These are phyloP conservation scores for Drosophila willistoni DNA, from an alignment of 1,140 invertebrate genomes.

Conservation along the genomic window DNA sequence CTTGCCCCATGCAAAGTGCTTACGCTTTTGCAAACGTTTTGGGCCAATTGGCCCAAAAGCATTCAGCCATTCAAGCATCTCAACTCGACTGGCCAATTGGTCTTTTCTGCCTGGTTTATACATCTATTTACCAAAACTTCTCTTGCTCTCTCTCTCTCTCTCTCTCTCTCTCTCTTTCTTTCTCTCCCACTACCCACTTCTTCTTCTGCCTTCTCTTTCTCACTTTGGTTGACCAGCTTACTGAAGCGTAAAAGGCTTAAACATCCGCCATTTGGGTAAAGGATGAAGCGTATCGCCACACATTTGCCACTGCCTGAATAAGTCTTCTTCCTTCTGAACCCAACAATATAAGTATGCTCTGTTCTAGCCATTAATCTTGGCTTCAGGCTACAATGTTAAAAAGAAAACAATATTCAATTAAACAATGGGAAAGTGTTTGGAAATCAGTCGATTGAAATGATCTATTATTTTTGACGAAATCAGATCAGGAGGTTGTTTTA, in stretches of 20 bases:
- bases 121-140: background rate
- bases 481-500: no score
- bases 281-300: background rate
- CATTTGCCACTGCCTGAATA: background rate
- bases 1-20: slow-evolving; percentile 10
- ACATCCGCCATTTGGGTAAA: slow-evolving; percentile 11
- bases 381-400: no score
- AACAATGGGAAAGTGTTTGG: no score
- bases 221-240: slow-evolving; percentile 14
- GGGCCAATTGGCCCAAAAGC: slow-evolving; percentile 9
- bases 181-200: background rate
- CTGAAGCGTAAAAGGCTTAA: slow-evolving; percentile 2
- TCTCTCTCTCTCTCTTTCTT: background rate
- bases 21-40: slow-evolving; percentile 7
- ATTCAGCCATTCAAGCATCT: slow-evolving; percentile 13
- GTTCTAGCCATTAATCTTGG: no score
- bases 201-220: background rate
- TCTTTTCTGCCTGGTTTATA: slow-evolving; percentile 12
- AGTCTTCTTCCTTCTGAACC: no score
- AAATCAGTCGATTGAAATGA: no score
- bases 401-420: no score
- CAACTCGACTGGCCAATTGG: slow-evolving; percentile 8
- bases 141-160: background rate
- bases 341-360: no score
- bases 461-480: no score